Percentiles rank a stretch among this genome's conserved stretches.
Conservation (phyloP, 2,113 vertebrate species). For the Lontra canadensis region DNA sequence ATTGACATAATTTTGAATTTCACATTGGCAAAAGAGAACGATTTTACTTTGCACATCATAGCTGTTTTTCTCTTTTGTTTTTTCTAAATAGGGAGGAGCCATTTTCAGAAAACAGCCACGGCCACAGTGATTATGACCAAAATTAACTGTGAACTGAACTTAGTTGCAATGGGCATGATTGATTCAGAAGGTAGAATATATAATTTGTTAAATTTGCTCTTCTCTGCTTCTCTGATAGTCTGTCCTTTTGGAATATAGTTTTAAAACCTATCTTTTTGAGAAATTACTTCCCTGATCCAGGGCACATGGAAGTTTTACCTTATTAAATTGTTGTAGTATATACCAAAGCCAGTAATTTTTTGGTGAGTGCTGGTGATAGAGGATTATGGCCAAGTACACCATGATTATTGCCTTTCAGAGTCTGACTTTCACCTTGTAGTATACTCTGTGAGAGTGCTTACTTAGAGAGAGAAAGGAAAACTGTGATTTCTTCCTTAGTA, state of each 20-base stretch:
- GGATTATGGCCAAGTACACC: background rate
- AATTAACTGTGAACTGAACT: background rate
- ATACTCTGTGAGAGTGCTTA: background rate
- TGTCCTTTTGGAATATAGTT: background rate
- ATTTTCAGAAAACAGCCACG: background rate
- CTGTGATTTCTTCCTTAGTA: background rate
- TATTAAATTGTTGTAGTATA: background rate
- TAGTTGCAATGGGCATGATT: background rate
- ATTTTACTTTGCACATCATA: background rate
- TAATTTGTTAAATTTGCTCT: background rate
- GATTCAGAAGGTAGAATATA: background rate
- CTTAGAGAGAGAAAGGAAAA: background rate
- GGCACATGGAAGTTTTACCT: background rate
- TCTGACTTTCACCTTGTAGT: background rate
- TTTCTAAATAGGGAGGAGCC: background rate
- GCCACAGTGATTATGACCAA: background rate
- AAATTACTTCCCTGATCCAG: background rate
- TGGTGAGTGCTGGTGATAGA: background rate
- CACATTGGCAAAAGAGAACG: background rate
- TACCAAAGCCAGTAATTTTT: background rate
- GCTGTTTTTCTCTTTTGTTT: background rate
- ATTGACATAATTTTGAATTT: conserved; percentile 49
- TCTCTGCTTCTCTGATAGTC: background rate
- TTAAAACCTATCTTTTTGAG: background rate
- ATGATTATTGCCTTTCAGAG: background rate